Base-by-base conservation (phyloP, 2,113 vertebrate species). In the Podarcis cretensis region DNA sequence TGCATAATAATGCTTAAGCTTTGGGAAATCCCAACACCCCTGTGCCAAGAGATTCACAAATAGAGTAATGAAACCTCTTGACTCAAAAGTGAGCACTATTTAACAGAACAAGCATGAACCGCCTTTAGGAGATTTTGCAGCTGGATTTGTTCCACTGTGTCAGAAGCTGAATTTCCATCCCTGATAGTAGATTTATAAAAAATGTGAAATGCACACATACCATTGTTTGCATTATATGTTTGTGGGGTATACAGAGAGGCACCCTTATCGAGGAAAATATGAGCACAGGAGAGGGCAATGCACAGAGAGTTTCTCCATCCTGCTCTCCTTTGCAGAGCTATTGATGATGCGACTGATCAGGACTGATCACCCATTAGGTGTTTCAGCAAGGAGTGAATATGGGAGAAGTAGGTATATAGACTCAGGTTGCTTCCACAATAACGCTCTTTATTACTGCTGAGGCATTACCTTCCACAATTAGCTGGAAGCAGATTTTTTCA, bases 41-140 rank as follows among this genome's bases (percentile, higher is more conserved):
- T 83, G 86, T 94, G 90, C 93, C 93, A 93, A 95, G 89, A 95
- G 84, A 92, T 95, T 95, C 91, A 95, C 96, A 92, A 94, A 91
- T 91, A 88, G 93, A 94, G 93, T 94, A 96, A 92, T 95, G 90
- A 94, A 94, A 93, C 84, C 92, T 94, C 93, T 94, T 90, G 85
- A 93, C 96, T 96, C 93, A 90, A 94, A 54, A 96, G 91, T 91
- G 94, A 97, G 89, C 87, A 89, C 91, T 95, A 91, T 96, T 96
- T 96, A 96, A 93, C 93, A 95, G 91, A 93, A 77, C 90, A 95
- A 93, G 90, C 87, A 94, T 88, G 90, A 95, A 86, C 80, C 92
- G 91, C 89, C 94, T 96, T 90, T 37, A 92, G 94, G 90, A 96
- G 87, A 59, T 90, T 96, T 95, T 94, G 93, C 85, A 96, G 95